These are phyloP conservation scores for Strigamia maritima DNA, from an alignment of 2,888 invertebrate genomes.

Conservation along the genomic window DNA sequence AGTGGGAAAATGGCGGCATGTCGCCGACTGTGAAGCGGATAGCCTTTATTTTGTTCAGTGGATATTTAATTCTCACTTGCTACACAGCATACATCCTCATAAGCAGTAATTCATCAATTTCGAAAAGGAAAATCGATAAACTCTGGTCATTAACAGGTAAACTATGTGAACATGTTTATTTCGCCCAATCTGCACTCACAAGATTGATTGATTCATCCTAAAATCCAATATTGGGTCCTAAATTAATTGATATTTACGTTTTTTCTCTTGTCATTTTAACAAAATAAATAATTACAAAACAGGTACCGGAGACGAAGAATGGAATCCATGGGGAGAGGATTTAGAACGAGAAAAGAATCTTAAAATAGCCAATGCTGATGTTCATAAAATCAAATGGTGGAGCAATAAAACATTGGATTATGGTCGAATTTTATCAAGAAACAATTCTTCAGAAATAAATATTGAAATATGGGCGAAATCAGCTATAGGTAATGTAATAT, in stretches of 20 bases:
- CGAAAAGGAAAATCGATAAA: not conserved
- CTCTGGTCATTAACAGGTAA: slow-evolving; percentile 34
- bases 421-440: slow-evolving; percentile 41
- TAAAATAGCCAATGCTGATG: not conserved
- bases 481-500: slow-evolving; percentile 50
- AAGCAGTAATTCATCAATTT: not conserved
- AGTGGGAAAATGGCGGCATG: slow-evolving; percentile 37
- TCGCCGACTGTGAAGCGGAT: slow-evolving; percentile 29
- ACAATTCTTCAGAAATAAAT: slow-evolving; percentile 24
- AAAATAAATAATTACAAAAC: not conserved
- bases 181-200: not conserved
- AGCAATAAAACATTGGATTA: slow-evolving; percentile 42
- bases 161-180: not conserved
- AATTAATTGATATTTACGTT: not conserved
- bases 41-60: slow-evolving; percentile 32
- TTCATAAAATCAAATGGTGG: slow-evolving; percentile 41
- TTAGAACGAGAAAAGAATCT: slow-evolving; percentile 41
- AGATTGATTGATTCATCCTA: too few relatives aligned
- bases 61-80: slow-evolving; percentile 34
- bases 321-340: slow-evolving; percentile 47
- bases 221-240: too few relatives aligned
- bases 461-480: slow-evolving; percentile 53
- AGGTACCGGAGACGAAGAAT: slow-evolving; percentile 42
- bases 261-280: not conserved
- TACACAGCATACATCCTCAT: slow-evolving; percentile 35